Percentiles rank a stretch among this genome's conserved stretches.
Conservation (phyloP, 2,797 vertebrate species). For the Lutjanus campechanus region DNA sequence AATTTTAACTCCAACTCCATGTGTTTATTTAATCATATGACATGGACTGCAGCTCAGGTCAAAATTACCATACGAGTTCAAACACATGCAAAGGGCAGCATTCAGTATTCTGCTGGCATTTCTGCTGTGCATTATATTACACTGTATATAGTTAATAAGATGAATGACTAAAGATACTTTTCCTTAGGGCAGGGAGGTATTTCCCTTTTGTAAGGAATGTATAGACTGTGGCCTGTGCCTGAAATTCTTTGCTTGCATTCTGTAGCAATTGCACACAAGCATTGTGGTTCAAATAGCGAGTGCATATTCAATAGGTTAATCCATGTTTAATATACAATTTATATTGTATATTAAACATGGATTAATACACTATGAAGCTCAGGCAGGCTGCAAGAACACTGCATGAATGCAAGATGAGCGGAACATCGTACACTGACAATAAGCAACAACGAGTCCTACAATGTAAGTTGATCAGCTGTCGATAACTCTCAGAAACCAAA, state of each 20-base stretch:
- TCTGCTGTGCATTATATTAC: slow-evolving; percentile 41
- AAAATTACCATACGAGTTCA: slow-evolving; percentile 68
- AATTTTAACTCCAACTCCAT: slow-evolving; percentile 46
- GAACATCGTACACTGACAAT: too few relatives aligned
- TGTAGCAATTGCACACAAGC: too few relatives aligned
- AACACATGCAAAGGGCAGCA: slow-evolving; percentile 50
- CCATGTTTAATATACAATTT: too few relatives aligned
- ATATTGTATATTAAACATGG: too few relatives aligned
- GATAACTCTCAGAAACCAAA: too few relatives aligned
- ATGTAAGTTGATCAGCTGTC: too few relatives aligned
- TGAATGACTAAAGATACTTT: slow-evolving; percentile 23
- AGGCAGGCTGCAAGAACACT: too few relatives aligned
- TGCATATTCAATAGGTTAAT: too few relatives aligned
- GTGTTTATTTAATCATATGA: slow-evolving; percentile 66
- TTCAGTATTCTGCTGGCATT: slow-evolving; percentile 59
- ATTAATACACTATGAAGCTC: too few relatives aligned
- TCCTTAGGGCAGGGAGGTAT: neutral
- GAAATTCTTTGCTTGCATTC: neutral
- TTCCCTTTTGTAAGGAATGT: slow-evolving; percentile 5
- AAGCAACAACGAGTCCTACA: too few relatives aligned
- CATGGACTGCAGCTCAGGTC: slow-evolving; percentile 47
- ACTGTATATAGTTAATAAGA: slow-evolving; percentile 32
- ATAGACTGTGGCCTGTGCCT: neutral
- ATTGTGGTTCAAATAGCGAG: too few relatives aligned
- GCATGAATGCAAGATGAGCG: too few relatives aligned